Base-by-base conservation (phyloP, 1,140 invertebrate genomes). In the Tetramorium alpestre region DNA sequence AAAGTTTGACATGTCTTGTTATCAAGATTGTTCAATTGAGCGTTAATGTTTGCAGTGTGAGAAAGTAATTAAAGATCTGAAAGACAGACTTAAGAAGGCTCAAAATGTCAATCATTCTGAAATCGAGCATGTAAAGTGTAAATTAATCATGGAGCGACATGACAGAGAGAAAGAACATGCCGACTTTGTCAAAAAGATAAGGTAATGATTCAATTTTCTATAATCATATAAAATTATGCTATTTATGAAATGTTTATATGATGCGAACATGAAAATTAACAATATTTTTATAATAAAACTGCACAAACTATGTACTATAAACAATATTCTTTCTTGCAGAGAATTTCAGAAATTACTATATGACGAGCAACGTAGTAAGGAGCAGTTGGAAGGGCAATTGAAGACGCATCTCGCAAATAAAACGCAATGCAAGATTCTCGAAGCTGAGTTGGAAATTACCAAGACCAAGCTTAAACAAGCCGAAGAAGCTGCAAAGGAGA, bases 121-220 rank as follows among this genome's bases (percentile, higher is more conserved):
- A 92, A 93, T 97, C 1, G 97, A 97, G 87, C 96, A 97, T 92
- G 91, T 97, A 0, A 97, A 97, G 92, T 97, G 97, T 58, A 97
- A 97, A 93, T 96, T 97, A 90, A 96, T 97, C 8, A 96, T 97
- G 90, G 97, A 98, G 92, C 97, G 97, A 56, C 96, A 97, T 90
- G 97, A 98, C 88, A 95, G 97, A 80, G 97, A 98, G 92, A 97
- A 97, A 91, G 97, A 98, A 93, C 97, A 97, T 82, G 96, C 96
- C 78, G 97, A 98, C 93, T 96, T 98, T 95, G 96, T 96, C 65
- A 95, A 97, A 7, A 97, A 97, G 96, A 95, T 97, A 62, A 96
- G 95, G 96, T 96, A 58, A 11, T 51, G 13, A 25, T 10, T 38
- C 11, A 16, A 22, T 28, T 44, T 54, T 44, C 25, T 13, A 7